Conservation (phyloP, 2,797 vertebrate species). For the Mustela erminea region DNA sequence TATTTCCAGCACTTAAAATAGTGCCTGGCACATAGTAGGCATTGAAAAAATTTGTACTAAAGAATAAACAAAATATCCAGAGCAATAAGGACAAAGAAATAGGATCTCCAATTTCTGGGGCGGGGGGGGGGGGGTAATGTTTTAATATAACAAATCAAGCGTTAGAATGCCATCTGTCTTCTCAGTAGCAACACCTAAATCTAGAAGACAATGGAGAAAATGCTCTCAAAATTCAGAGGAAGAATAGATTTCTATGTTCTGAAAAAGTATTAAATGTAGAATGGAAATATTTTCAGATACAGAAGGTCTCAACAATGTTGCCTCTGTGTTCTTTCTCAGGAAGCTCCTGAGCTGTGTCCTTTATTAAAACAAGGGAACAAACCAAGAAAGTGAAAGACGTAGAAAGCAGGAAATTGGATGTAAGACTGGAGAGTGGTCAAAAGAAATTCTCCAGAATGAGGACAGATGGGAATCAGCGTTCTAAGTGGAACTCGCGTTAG, state of each 20-base stretch:
- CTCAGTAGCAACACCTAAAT: background rate
- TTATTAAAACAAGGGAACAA: conserved; percentile 17
- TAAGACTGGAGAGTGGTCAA: background rate
- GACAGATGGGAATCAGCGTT: background rate
- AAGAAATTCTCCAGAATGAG: background rate
- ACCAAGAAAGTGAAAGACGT: background rate
- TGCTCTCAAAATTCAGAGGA: background rate
- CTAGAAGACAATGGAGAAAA: background rate
- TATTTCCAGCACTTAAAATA: background rate
- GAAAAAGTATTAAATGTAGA: background rate
- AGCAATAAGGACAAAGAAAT: background rate
- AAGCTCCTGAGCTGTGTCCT: background rate
- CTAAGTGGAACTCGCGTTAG: background rate
- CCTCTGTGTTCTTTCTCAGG: background rate
- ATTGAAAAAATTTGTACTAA: background rate
- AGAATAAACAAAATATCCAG: background rate
- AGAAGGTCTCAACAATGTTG: background rate
- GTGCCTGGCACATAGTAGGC: background rate
- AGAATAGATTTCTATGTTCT: background rate
- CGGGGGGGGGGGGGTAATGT: background rate
- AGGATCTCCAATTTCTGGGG: background rate
- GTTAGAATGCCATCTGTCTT: background rate
- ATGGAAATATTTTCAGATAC: background rate
- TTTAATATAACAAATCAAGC: background rate
- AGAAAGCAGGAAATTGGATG: background rate